These are phyloP conservation scores for Fukomys damarensis DNA, from an alignment of 2,113 vertebrate species.

Conservation along the genomic window DNA sequence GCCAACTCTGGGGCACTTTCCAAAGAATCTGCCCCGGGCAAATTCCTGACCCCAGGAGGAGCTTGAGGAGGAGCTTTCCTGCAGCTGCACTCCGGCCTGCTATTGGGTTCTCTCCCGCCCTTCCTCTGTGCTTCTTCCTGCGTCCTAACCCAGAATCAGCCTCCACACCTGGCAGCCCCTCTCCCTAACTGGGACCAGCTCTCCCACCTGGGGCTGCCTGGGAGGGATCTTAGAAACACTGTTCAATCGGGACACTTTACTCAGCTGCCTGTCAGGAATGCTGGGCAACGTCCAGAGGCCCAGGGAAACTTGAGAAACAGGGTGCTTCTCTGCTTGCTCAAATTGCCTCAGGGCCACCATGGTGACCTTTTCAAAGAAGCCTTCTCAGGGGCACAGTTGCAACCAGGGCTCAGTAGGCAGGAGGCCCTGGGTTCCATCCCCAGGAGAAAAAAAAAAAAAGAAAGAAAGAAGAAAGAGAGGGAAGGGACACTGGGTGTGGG, in stretches of 20 bases:
- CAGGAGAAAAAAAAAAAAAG: not conserved
- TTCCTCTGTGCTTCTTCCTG: conserved; percentile 30
- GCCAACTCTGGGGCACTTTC: not conserved
- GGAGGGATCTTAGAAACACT: conserved; percentile 38
- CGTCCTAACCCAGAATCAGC: not conserved
- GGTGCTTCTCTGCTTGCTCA: not conserved
- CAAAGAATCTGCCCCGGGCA: conserved; percentile 28
- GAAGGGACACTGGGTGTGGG: not conserved
- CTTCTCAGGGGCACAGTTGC: not conserved
- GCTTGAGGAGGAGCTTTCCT: not conserved
- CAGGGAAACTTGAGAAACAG: not conserved
- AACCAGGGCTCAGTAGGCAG: not conserved
- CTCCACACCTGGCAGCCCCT: not conserved
- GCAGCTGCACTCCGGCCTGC: not conserved
- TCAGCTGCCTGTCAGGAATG: conserved; percentile 47
- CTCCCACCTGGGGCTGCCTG: conserved; percentile 48
- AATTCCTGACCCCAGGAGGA: conserved; percentile 29
- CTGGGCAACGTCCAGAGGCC: conserved; percentile 43
- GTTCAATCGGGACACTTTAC: conserved; percentile 52
- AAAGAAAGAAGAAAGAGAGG: not conserved
- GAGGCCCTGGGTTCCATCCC: not conserved
- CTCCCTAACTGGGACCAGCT: conserved; percentile 5
- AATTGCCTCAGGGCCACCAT: not conserved
- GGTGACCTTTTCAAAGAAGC: not conserved
- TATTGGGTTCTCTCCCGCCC: not conserved